Conservation (phyloP, 2,888 invertebrate genomes). For the Amphipoea lucens region DNA sequence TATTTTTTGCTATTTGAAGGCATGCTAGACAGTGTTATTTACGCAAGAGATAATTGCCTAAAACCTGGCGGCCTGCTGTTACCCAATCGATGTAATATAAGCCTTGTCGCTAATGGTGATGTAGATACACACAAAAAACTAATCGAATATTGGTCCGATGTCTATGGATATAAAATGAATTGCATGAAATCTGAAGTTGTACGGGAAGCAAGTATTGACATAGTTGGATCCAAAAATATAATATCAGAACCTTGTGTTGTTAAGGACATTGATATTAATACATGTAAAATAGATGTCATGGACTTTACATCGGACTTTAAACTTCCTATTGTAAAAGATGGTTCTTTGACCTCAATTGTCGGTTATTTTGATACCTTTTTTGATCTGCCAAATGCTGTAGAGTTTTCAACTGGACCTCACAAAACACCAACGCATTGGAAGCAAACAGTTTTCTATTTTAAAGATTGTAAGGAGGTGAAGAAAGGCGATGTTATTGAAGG, state of each 20-base stretch:
- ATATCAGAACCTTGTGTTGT: constrained; percentile 92
- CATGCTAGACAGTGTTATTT: constrained; percentile 98
- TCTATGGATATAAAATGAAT: constrained; percentile 98
- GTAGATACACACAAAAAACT: constrained; percentile 92
- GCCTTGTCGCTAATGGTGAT: constrained; percentile 95
- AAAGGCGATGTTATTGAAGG: constrained; percentile 92
- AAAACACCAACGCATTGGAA: constrained; percentile 97
- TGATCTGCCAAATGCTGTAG: constrained; percentile 92
- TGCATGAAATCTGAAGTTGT: constrained; percentile 96
- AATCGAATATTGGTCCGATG: constrained; percentile 97
- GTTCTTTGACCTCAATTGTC: constrained; percentile 94
- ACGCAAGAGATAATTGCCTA: constrained; percentile 95
- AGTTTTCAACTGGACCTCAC: constrained; percentile 95
- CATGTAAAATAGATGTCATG: constrained; percentile 93
- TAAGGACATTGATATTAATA: constrained; percentile 94
- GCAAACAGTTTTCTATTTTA: constrained; percentile 96
- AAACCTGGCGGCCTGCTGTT: constrained; percentile 94
- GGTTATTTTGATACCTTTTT: constrained; percentile 98
- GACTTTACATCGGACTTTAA: constrained; percentile 93
- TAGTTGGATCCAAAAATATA: constrained; percentile 90
- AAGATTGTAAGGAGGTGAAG: constrained; percentile 92
- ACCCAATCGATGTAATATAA: constrained; percentile 96
- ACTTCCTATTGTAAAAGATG: constrained; percentile 91
- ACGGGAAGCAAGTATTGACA: constrained; percentile 91
- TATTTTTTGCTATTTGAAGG: constrained; percentile 99